Percentiles rank a stretch among this genome's conserved stretches.
phyloP scores from a whole-genome alignment of 1,140 invertebrate genomes.

The Argopecten irradians region DNA sequence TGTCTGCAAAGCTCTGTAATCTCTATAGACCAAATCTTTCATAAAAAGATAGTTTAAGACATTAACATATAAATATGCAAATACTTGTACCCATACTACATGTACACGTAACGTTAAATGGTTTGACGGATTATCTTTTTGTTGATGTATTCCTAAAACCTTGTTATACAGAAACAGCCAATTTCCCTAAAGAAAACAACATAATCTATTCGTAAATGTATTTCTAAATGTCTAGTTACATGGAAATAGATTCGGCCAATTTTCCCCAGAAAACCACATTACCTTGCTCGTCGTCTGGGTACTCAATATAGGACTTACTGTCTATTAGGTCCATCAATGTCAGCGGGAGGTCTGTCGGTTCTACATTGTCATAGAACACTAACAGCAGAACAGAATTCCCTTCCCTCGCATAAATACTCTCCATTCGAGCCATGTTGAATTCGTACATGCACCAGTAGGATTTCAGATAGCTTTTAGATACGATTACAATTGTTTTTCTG shows the following conservation, averaged over 20 bases:
- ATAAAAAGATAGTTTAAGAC: no score
- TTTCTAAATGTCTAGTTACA: no score
- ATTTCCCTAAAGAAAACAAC: no score
- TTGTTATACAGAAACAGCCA: no score
- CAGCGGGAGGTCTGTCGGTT: slow-evolving; percentile 35
- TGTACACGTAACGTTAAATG: no score
- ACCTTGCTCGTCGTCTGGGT: slow-evolving; percentile 32
- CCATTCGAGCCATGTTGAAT: slow-evolving; percentile 76
- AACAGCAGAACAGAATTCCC: slow-evolving; percentile 53
- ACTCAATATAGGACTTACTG: slow-evolving; percentile 50
- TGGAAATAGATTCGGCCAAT: background rate
- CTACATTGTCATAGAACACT: slow-evolving; percentile 51
- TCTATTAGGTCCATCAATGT: slow-evolving; percentile 50
- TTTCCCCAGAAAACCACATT: slow-evolving; percentile 31
- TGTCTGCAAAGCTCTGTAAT: no score
- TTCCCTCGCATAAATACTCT: slow-evolving; percentile 49
- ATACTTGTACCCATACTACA: no score
- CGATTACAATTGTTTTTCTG: slow-evolving; percentile 80
- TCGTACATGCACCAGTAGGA: slow-evolving; percentile 83
- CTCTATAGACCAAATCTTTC: no score
- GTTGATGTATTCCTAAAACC: no score
- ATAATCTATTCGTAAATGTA: no score
- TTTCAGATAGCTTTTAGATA: slow-evolving; percentile 26
- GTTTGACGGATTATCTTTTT: no score
- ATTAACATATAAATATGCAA: no score